Evolutionary conservation across 2,888 invertebrate species (phyloP).

Genomic region (Parascotia fuliginaria): DNA sequence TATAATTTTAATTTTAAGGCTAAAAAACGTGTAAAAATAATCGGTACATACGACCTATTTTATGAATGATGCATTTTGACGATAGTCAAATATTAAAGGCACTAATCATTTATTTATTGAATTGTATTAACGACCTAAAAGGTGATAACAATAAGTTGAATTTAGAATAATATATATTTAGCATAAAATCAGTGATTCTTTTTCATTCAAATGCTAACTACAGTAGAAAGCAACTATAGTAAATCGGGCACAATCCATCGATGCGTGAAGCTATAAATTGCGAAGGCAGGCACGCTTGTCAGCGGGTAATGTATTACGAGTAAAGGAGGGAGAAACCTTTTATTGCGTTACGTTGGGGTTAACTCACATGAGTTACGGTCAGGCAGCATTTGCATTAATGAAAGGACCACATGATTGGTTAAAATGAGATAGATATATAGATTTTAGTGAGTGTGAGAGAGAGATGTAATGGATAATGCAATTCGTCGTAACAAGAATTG

Average conservation of each 20-base stretch:
- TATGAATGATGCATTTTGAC: too few species aligned
- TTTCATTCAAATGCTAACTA: neutral
- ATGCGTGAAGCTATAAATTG: conserved; percentile 44
- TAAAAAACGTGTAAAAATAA: too few species aligned
- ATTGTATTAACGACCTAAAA: too few species aligned
- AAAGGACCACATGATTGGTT: conserved; percentile 39
- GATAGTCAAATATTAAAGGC: too few species aligned
- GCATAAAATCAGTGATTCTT: neutral
- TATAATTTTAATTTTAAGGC: too few species aligned
- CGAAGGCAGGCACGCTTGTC: conserved; percentile 41
- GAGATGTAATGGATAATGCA: conserved; percentile 24
- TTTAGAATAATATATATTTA: too few species aligned
- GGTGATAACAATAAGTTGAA: too few species aligned
- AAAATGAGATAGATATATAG: conserved; percentile 22
- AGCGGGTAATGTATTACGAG: conserved; percentile 44
- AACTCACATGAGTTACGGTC: conserved; percentile 49
- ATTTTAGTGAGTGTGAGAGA: conserved; percentile 9
- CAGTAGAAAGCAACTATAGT: conserved; percentile 2
- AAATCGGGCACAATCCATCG: conserved; percentile 39
- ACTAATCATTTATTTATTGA: too few species aligned
- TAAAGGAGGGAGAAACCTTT: conserved; percentile 32
- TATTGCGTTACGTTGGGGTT: conserved; percentile 39
- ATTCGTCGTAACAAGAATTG: conserved; percentile 37
- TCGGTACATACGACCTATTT: too few species aligned
- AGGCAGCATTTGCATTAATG: conserved; percentile 49